Evolutionary conservation across 1,140 invertebrate species (phyloP), one percentile per base, ranked within the genome.

Genomic region (Drosophila micromelanica): DNA sequence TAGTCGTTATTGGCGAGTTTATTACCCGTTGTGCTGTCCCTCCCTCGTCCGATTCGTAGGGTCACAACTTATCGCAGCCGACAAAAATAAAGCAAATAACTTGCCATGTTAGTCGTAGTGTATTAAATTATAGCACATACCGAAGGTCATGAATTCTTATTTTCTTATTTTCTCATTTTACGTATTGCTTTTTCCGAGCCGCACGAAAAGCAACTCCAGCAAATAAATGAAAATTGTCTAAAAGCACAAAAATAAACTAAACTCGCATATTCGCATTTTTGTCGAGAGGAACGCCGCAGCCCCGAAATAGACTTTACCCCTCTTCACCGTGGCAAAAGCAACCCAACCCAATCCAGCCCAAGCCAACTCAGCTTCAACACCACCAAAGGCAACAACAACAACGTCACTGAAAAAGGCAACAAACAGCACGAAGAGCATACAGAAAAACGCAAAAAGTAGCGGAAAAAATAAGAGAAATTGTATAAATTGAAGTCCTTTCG

Each of bases 401-500:
- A 17, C 51, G 48, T 2, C 48, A 15, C 37, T 65, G 74, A 76
- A 80, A 85, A 85, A 65, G 75, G 71, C 82, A 86, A 78, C 82
- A 76, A 78, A 73, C 78, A 73, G 62, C 17, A 60, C 40, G 68
- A 1, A 52, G 23, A 51, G 45, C 54, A 71, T 64, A 68, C 65
- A 73, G 69, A 89, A 82, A 89, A 84, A 87, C 76, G 84, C 78
- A 90, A 90, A 89, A 89, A 85, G 82, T 90, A 80, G 84, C 79
- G 80, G 78, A 90, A 90, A 80, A 89, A 89, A 89, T 90, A 90
- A 82, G 86, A 90, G 86, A 91, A 91, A 91, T 91, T 91, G 89
- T 91, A 91, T 91, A 91, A 91, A 91, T 91, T 91, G 89, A 91
- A 91, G 90, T 91, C 90, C 90, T 91, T 91, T 89, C 80, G 90